A percentile compares a stretch with the other conserved stretches of the same genome.
These are phyloP conservation scores for Argopecten irradians DNA, from an alignment of 1,140 invertebrate species.

Conservation along the genomic window DNA sequence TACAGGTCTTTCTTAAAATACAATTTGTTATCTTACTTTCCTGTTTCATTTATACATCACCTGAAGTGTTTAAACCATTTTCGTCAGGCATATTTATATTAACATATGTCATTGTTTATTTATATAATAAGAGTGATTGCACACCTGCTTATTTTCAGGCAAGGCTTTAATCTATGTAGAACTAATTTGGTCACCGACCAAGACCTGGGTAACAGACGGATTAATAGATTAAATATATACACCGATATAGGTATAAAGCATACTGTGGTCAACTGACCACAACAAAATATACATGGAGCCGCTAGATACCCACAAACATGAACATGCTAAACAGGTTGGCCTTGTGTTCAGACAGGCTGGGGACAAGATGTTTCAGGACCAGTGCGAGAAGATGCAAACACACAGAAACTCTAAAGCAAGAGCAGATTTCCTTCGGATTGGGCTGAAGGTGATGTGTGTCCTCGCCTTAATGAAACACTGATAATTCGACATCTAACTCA, in stretches of 20 bases:
- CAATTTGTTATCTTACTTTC: neutral
- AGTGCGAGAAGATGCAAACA: neutral
- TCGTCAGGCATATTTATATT: neutral
- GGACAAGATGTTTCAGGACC: neutral
- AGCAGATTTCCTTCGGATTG: neutral
- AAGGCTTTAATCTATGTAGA: neutral
- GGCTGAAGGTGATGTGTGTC: neutral
- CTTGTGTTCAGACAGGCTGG: neutral
- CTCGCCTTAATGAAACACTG: neutral
- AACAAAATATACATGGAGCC: constrained; percentile 5
- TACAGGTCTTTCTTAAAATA: neutral
- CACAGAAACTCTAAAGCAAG: neutral
- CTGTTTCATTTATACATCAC: neutral
- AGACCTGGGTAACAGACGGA: neutral
- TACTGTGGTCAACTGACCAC: neutral
- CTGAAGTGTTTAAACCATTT: neutral
- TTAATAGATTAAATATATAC: neutral
- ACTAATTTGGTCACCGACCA: neutral
- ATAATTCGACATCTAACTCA: no score
- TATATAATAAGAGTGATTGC: neutral
- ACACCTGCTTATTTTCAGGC: neutral
- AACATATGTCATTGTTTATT: neutral
- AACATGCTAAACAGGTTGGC: neutral
- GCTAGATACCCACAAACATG: neutral
- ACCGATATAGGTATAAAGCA: neutral